Percentiles rank a stretch among this genome's conserved stretches.
These are phyloP conservation scores for Lathamus discolor DNA, from an alignment of 2,113 vertebrate species.

Conservation along the genomic window DNA sequence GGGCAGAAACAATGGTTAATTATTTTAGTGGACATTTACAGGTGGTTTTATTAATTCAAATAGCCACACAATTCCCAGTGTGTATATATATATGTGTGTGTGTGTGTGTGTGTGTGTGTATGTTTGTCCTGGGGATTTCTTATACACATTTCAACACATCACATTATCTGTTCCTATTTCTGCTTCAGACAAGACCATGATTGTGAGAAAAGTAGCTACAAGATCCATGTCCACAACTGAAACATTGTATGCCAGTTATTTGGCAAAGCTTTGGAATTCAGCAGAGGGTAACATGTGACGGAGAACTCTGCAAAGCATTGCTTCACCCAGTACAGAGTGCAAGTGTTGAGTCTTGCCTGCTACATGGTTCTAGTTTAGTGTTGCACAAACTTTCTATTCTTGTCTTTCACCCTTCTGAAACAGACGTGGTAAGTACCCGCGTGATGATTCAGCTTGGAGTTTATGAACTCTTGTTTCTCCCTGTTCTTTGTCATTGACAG, in stretches of 20 bases:
- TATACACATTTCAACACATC: not conserved
- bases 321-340: not conserved
- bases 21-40: not conserved
- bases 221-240: not conserved
- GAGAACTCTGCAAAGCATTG: not conserved
- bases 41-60: not conserved
- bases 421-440: not conserved
- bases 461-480: not conserved
- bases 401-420: not conserved
- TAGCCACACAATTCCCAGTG: not conserved
- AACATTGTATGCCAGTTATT: not conserved
- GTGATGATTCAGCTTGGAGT: not conserved
- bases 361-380: not conserved
- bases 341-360: not conserved
- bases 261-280: not conserved
- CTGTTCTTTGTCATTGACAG: slow-evolving; percentile 72
- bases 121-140: not conserved
- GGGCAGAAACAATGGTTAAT: not conserved
- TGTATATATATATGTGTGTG: accelerated
- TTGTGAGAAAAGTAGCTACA: not conserved
- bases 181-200: not conserved
- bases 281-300: not conserved
- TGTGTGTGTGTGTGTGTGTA: too few species aligned
- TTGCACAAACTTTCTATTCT: not conserved
- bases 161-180: not conserved